Evolutionary conservation across 2,797 vertebrate species (phyloP), one percentile per base, ranked within the genome.

Genomic region (Aphelocoma californica): DNA sequence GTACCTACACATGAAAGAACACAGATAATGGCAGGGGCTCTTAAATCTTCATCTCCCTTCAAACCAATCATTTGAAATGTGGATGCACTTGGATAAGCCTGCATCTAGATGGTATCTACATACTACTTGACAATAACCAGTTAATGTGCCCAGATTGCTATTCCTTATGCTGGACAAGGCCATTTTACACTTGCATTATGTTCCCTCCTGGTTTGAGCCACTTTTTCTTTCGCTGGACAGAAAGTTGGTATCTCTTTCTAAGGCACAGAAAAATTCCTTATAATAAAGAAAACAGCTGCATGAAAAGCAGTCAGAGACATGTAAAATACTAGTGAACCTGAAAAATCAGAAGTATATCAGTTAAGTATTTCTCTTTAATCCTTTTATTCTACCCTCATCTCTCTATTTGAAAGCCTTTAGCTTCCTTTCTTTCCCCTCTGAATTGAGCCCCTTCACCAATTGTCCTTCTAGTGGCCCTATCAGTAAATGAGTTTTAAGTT

Each of bases 271-370:
- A 36, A 65, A 61, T 18, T 20, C 44, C 20, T 28, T 50, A 21
- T 38, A 29, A 82, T 29, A 56, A 83, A 67, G 53, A 69, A 83
- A 71, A 71, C 4, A 86, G 15, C 45, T 1, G 1, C 3, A 5
- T 44, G 44, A 81, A 56, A 69, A 72, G 40, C 38, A 47, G 36
- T 48, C 4, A 6, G 26, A 84, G 19, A 23, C 19, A 32, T 1
- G 0, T n/a, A 66, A 78, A 85, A 72, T 57, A 50, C 18, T 31
- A 56, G 36, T 45, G 51, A 66, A n/a, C 0, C 0, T 28, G 44
- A 86, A 91, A 78, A 81, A 71, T 64, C 10, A 48, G 23, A 65
- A 79, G 6, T 6, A 8, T 51, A 72, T n/a, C 47, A 40, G 20
- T 48, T 67, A 56, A 26, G 18, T 42, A 18, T 40, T 90, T 88